phyloP scores from a whole-genome alignment of 2,797 vertebrate species.

The Triplophysa yarkandensis region DNA sequence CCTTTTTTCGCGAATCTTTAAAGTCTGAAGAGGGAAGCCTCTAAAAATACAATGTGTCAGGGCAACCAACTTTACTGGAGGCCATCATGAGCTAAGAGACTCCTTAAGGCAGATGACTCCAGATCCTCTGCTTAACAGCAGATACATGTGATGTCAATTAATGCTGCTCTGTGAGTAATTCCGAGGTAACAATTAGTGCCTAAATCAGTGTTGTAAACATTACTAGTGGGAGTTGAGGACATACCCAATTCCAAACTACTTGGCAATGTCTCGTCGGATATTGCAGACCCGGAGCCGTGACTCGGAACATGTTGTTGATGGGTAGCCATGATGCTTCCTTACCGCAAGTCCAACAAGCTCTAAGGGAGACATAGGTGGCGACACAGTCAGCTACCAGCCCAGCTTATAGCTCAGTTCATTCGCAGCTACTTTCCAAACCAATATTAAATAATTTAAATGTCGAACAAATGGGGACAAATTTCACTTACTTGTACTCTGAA shows the following conservation, averaged over 20 bases:
- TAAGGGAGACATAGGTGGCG: neutral
- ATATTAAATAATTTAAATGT: neutral
- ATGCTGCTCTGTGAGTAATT: neutral
- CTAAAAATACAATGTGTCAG: neutral
- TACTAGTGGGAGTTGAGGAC: neutral
- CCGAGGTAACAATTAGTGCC: neutral
- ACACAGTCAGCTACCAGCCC: neutral
- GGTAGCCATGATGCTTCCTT: neutral
- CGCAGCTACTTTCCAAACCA: too few species aligned
- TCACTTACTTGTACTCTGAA: constrained; percentile 78
- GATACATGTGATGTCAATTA: neutral
- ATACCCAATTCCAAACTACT: neutral
- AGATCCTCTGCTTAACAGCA: neutral
- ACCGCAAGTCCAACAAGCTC: neutral
- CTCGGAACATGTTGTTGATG: neutral
- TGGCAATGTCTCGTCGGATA: neutral
- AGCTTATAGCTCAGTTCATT: too few species aligned
- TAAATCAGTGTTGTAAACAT: neutral
- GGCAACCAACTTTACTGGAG: neutral
- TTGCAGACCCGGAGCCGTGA: neutral
- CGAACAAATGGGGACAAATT: neutral
- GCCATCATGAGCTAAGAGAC: neutral
- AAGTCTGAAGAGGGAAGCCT: neutral
- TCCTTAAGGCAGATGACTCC: neutral
- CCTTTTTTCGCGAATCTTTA: neutral